phyloP scores from a whole-genome alignment of 2,113 vertebrate species.

The Chaetura pelagica region DNA sequence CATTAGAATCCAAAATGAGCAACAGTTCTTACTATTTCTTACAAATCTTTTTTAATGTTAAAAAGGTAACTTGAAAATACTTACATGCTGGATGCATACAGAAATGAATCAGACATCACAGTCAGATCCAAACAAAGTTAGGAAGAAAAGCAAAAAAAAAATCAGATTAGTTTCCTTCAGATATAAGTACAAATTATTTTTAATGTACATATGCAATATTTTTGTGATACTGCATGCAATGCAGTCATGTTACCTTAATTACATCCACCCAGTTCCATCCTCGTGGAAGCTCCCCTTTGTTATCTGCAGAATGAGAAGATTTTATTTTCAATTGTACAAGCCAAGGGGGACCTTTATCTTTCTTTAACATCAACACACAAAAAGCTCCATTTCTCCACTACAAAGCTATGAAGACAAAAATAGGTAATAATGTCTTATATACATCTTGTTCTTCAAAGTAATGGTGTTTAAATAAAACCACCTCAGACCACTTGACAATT shows the following conservation, averaged over 20 bases:
- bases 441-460: not conserved
- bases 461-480: not conserved
- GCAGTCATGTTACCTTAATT: conserved; percentile 85
- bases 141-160: conserved; percentile 31
- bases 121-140: conserved; percentile 47
- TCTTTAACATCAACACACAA: not conserved
- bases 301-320: conserved; percentile 78
- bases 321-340: conserved; percentile 30
- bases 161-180: conserved; percentile 11
- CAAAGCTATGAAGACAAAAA: not conserved
- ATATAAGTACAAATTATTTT: not conserved
- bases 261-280: conserved; percentile 99
- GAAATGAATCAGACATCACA: conserved; percentile 22
- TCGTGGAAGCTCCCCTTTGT: conserved; percentile 93
- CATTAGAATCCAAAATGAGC: not conserved
- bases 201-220: not conserved
- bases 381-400: not conserved
- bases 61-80: conserved; percentile 66
- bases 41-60: not conserved
- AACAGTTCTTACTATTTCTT: not conserved
- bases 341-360: not conserved
- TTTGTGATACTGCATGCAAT: not conserved
- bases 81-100: conserved; percentile 79
- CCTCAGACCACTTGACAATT: not conserved
- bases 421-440: not conserved